Evolutionary conservation across 2,888 invertebrate genomes (phyloP), one percentile per base, ranked within the genome.

Genomic region (Xanthorhoe designata): DNA sequence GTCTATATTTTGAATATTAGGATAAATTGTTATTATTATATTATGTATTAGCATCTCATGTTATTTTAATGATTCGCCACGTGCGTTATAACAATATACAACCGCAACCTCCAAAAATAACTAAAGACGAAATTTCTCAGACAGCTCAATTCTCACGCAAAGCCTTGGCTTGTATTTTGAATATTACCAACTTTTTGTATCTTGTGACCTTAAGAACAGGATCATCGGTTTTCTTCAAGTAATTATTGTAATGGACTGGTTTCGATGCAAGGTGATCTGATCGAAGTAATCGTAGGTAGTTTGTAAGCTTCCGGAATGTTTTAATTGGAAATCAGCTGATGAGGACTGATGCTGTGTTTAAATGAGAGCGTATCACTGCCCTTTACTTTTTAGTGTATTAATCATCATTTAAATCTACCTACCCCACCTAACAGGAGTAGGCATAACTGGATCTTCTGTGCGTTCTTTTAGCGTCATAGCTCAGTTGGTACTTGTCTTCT

Each of bases 201-300:
- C 42, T 75, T 73, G 71, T 71, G 67, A 73, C 75, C 82, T 86
- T 85, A 81, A 83, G 76, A 78, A 73, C 78, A 79, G 79, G 79
- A 83, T 78, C 80, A 80, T 83, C 80, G 75, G 71, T 79, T 69
- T 76, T 78, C 72, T 77, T 77, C 69, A 73, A 68, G 74, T 80
- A 80, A 82, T 84, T 79, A 77, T 71, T 73, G 66, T 76, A 77
- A 74, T 81, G 73, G 71, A 85, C 85, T 83, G 81, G 84, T 87
- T 86, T 81, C 68, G 74, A 74, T 74, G 79, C 86, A 86, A 88
- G 88, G 87, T 85, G 81, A 85, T 83, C 84, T 65, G 72, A 80
- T 73, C 73, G 66, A 75, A 77, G 76, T 77, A 72, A 66, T 71
- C 50, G 59, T 59, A 51, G 51, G 75, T 69, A 66, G 64, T 66